These are phyloP conservation scores for Siniperca scherzeri DNA, from an alignment of 2,797 vertebrate genomes.

Conservation along the genomic window DNA sequence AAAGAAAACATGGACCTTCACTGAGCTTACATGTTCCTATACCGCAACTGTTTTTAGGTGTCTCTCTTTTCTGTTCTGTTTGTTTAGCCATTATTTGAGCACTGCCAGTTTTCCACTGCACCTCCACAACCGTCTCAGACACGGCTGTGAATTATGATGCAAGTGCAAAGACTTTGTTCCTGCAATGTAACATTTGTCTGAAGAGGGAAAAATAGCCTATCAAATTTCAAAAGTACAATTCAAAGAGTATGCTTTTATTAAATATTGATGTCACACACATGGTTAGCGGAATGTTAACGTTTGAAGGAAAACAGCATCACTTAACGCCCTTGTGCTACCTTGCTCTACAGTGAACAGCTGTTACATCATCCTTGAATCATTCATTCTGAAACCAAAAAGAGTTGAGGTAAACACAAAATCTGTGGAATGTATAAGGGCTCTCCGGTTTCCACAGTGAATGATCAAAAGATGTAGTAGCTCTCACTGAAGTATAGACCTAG, in stretches of 20 bases:
- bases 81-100: conserved; percentile 46
- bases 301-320: conserved; percentile 61
- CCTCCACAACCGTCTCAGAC: conserved; percentile 33
- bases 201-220: conserved; percentile 54
- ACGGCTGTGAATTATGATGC: conserved; percentile 53
- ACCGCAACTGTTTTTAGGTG: conserved; percentile 9
- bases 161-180: conserved; percentile 49
- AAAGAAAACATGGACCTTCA: not conserved
- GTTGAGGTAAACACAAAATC: conserved; percentile 75
- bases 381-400: conserved; percentile 65
- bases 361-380: conserved; percentile 82
- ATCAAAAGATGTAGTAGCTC: conserved; percentile 53
- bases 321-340: conserved; percentile 68
- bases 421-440: conserved; percentile 56
- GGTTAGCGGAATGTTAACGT: conserved; percentile 59
- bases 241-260: conserved; percentile 69
- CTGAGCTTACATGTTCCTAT: not conserved
- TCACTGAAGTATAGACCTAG: conserved; percentile 17
- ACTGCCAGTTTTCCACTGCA: conserved; percentile 5
- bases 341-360: conserved; percentile 70
- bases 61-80: conserved; percentile 22
- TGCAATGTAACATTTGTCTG: conserved; percentile 56
- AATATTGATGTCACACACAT: conserved; percentile 71
- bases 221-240: conserved; percentile 66
- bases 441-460: conserved; percentile 46